phyloP scores from a whole-genome alignment of 2,797 vertebrate species.

The Siniperca undulata region DNA sequence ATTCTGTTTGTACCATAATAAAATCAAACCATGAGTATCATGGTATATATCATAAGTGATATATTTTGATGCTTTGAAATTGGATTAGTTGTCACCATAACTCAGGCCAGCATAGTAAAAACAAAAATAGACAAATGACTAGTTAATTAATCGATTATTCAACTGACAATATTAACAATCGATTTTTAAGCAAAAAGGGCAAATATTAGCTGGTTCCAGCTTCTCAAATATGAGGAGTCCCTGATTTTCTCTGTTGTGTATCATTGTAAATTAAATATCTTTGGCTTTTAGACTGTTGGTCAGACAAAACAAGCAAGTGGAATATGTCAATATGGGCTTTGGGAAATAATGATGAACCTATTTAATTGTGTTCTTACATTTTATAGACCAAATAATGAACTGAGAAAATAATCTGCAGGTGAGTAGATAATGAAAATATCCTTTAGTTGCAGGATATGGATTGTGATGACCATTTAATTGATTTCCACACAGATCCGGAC shows the following conservation, averaged over 20 bases:
- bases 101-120: background rate
- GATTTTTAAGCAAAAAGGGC: background rate
- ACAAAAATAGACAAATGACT: background rate
- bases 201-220: background rate
- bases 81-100: background rate
- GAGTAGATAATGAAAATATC: background rate
- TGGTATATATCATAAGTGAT: background rate
- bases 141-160: background rate
- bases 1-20: background rate
- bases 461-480: background rate
- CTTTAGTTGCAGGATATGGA: background rate
- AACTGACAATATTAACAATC: rapidly evolving
- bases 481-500: conserved; percentile 57
- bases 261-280: background rate
- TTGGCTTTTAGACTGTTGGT: background rate
- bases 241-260: background rate
- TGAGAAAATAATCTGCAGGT: background rate
- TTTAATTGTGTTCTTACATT: background rate
- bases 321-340: background rate
- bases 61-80: background rate
- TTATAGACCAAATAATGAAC: background rate
- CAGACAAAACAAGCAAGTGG: background rate
- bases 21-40: background rate
- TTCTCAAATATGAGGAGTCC: background rate
- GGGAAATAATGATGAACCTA: background rate